phyloP scores from a whole-genome alignment of 2,888 invertebrate genomes.

The Sesia apiformis region DNA sequence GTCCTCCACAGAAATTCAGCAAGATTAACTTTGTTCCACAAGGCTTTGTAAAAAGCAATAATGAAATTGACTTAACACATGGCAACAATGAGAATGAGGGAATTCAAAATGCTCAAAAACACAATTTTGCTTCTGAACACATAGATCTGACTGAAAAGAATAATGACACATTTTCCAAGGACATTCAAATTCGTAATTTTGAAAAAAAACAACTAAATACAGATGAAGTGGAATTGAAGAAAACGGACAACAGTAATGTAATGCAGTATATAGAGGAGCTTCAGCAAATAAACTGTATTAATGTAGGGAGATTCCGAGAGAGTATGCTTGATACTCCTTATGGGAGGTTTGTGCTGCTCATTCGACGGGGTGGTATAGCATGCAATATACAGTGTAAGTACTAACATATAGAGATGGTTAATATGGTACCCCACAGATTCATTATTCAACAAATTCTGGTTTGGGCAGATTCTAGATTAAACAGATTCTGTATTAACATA shows the following conservation, averaged over 20 bases:
- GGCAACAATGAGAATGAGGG: not conserved
- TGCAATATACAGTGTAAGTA: not conserved
- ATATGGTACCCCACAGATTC: too few species aligned
- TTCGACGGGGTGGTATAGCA: conserved; percentile 20
- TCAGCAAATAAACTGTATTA: conserved; percentile 30
- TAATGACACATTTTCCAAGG: not conserved
- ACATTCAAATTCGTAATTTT: conserved; percentile 8
- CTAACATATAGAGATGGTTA: too few species aligned
- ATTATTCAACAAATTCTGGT: too few species aligned
- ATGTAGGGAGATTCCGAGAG: conserved; percentile 31
- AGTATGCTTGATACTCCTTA: conserved; percentile 44
- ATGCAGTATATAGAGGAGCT: conserved; percentile 41
- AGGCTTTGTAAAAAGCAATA: conserved; percentile 15
- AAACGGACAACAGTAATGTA: conserved; percentile 6
- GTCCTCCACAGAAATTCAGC: conserved; percentile 23
- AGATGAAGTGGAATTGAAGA: too few species aligned
- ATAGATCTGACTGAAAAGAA: not conserved
- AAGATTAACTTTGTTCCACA: conserved; percentile 46
- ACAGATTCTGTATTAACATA: too few species aligned
- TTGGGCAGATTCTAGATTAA: too few species aligned
- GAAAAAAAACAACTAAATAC: too few species aligned
- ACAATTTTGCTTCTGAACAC: not conserved
- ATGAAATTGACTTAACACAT: conserved; percentile 1
- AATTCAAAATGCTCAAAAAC: not conserved
- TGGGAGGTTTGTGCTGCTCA: conserved; percentile 46